Evolutionary conservation across 2,797 vertebrate genomes (phyloP), one percentile per base, ranked within the genome.

Genomic region (Psittacula echo): DNA sequence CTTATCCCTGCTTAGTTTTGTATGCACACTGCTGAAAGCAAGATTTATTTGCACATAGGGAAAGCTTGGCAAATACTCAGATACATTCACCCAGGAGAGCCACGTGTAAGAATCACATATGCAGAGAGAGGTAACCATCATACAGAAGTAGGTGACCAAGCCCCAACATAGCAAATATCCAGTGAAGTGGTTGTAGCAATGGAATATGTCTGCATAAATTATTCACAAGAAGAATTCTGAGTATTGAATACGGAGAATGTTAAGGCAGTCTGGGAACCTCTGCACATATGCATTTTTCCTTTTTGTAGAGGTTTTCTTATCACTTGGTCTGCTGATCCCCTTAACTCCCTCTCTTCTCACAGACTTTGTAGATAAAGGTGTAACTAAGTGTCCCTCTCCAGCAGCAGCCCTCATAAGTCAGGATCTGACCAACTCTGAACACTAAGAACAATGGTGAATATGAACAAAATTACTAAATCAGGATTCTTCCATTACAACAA

Each of bases 121-220:
- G 75, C 91, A 89, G 74, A 82, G 64, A 77, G 6, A 48, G 34
- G 51, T 68, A 92, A 79, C 14, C 22, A 64, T 60, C 74, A 78
- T 41, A 45, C 2, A 9, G 48, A 90, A 62, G 83, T 6, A 50
- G 27, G 39, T 68, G 74, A 85, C 85, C 85, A 91, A 54, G 29
- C 17, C 78, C 30, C 47, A 56, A 68, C 89, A 93, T 42, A 90
- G 39, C 74, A 92, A 93, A 93, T 83, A 87, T 3, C 1, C 30
- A 37, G 75, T 34, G 65, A 94, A 94, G 81, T 0, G 1, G 67
- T 44, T 74, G 24, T 37, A n/a, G 24, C 8, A 13, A 45, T 68
- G 24, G 77, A 93, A 92, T 90, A 77, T 9, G 17, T 94, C 93
- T 87, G 32, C 81, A 94, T 85, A 68, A 94, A 93, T 91, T 92